Percentiles rank a stretch among this genome's conserved stretches.
Evolutionary conservation across 2,888 invertebrate genomes (phyloP).

Genomic region (Entomobrya multifasciata): DNA sequence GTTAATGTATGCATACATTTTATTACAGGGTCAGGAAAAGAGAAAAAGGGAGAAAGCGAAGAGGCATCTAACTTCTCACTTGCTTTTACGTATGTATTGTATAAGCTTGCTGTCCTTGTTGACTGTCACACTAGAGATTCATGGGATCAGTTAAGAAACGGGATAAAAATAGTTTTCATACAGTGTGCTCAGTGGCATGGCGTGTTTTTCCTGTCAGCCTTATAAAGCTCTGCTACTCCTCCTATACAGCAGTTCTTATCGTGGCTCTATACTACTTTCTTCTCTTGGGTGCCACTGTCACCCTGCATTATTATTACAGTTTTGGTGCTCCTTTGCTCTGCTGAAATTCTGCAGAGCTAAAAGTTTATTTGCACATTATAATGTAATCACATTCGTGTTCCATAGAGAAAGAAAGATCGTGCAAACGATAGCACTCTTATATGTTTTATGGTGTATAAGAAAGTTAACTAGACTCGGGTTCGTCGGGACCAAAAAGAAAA

Average conservation of each 20-base stretch:
- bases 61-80: conserved; percentile 34
- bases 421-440: neutral
- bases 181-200: neutral
- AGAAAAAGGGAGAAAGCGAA: conserved; percentile 3
- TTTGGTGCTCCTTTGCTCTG: neutral
- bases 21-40: neutral
- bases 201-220: neutral
- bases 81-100: no score
- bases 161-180: conserved; percentile 51
- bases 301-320: neutral
- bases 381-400: neutral
- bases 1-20: conserved; percentile 27
- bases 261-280: neutral
- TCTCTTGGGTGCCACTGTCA: neutral
- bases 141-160: conserved; percentile 62
- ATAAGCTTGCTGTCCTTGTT: conserved; percentile 63
- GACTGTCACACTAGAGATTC: conserved; percentile 63
- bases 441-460: no score
- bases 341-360: neutral
- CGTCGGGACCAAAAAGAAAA: neutral
- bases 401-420: neutral
- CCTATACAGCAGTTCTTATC: neutral
- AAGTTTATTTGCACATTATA: neutral
- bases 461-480: no score
- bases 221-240: neutral